phyloP scores from a whole-genome alignment of 2,888 invertebrate species.

The Agrenia bidenticulata region DNA sequence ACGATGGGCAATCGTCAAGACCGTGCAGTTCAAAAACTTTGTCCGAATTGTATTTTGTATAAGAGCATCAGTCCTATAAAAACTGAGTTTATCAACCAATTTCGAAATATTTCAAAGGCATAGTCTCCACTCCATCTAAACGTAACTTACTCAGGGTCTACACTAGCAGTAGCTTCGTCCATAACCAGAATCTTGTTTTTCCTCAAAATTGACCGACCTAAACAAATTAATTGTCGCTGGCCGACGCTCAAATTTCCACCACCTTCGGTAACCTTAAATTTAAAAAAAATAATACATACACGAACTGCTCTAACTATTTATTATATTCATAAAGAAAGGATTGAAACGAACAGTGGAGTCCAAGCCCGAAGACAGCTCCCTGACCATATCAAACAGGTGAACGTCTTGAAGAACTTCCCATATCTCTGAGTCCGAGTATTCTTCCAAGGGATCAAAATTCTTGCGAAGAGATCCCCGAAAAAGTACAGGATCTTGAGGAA shows the following conservation, averaged over 20 bases:
- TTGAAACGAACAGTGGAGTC: slow-evolving; percentile 63
- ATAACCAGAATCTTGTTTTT: slow-evolving; percentile 81
- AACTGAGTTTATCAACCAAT: neutral
- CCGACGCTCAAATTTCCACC: slow-evolving; percentile 85
- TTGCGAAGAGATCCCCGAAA: slow-evolving; percentile 85
- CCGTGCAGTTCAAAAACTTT: slow-evolving; percentile 79
- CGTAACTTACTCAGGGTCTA: slow-evolving; percentile 72
- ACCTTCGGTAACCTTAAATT: slow-evolving; percentile 61
- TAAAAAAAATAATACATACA: neutral
- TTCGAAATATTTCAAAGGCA: too few species aligned
- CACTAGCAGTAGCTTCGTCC: slow-evolving; percentile 91
- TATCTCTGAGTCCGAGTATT: slow-evolving; percentile 73
- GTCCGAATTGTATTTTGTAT: slow-evolving; percentile 80
- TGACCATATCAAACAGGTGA: slow-evolving; percentile 61
- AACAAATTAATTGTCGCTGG: slow-evolving; percentile 83
- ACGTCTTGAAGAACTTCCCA: slow-evolving; percentile 85
- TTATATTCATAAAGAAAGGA: neutral
- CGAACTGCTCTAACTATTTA: neutral
- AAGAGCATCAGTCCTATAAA: slow-evolving; percentile 71
- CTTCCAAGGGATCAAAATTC: slow-evolving; percentile 86
- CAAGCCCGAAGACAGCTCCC: slow-evolving; percentile 66
- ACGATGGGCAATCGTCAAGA: slow-evolving; percentile 87
- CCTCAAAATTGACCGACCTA: slow-evolving; percentile 82
- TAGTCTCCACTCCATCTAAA: neutral
- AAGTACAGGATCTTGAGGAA: slow-evolving; percentile 81